Conservation (phyloP, 2,888 invertebrate species). For the Callimorpha dominula region DNA sequence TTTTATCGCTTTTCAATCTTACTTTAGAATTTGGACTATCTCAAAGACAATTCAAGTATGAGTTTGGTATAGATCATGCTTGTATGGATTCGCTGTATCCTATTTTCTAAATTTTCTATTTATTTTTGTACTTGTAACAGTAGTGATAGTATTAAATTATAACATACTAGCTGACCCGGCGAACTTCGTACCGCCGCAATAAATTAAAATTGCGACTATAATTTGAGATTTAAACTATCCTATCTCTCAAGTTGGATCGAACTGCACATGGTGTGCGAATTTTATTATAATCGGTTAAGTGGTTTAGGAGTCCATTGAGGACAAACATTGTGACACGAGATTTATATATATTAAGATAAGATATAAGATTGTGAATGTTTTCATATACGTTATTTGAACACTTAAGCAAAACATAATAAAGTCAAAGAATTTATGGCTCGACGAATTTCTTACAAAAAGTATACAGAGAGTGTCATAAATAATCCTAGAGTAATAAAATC, state of each 20-base stretch:
- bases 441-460: constrained; percentile 53
- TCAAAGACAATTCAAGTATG: neutral
- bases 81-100: neutral
- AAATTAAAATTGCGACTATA: no score
- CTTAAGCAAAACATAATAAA: constrained; percentile 50
- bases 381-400: constrained; percentile 25
- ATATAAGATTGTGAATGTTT: constrained; percentile 8
- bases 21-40: no score
- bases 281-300: no score
- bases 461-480: constrained; percentile 73
- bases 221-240: no score
- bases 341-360: no score
- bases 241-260: no score
- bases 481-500: constrained; percentile 79
- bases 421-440: constrained; percentile 55
- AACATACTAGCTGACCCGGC: no score
- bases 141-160: constrained; percentile 17
- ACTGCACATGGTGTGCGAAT: no score
- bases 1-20: neutral
- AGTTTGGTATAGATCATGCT: neutral
- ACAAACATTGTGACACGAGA: no score
- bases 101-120: neutral
- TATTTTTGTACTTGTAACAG: neutral
- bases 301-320: no score
- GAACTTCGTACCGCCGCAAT: no score